Conservation (phyloP, 2,888 invertebrate species). For the Andrena dorsata region DNA sequence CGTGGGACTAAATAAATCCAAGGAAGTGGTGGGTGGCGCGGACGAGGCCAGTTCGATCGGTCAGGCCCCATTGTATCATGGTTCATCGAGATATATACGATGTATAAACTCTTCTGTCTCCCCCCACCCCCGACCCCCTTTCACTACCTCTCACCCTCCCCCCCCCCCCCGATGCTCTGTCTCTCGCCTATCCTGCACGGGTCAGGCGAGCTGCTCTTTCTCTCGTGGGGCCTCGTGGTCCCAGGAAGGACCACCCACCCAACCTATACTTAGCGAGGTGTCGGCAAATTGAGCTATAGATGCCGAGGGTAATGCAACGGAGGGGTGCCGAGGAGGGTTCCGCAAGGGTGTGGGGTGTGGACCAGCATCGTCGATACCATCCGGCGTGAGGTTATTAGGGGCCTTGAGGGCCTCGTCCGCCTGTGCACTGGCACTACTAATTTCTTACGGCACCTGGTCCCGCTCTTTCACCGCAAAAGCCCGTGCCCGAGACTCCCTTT, state of each 20-base stretch:
- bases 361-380: conserved; percentile 79
- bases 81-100: conserved; percentile 73
- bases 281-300: conserved; percentile 85
- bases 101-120: conserved; percentile 55
- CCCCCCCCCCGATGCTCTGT: conserved; percentile 43
- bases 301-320: conserved; percentile 81
- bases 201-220: conserved; percentile 67
- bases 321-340: conserved; percentile 51
- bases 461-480: conserved; percentile 72
- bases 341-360: conserved; percentile 39
- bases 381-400: conserved; percentile 80
- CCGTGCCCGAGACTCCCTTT: conserved; percentile 57
- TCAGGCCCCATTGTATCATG: conserved; percentile 69
- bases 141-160: conserved; percentile 54
- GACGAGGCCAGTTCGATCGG: conserved; percentile 44
- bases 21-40: conserved; percentile 59
- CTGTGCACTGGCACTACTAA: conserved; percentile 75
- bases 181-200: conserved; percentile 68
- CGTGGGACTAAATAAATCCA: conserved; percentile 48
- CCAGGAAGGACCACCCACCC: conserved; percentile 81
- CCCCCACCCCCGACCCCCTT: conserved; percentile 29
- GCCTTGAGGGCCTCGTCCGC: conserved; percentile 60
- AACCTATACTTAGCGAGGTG: conserved; percentile 85
- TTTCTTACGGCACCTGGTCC: conserved; percentile 82
- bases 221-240: conserved; percentile 71